Base-by-base conservation (phyloP, 2,888 invertebrate genomes). In the Euproctis similis region DNA sequence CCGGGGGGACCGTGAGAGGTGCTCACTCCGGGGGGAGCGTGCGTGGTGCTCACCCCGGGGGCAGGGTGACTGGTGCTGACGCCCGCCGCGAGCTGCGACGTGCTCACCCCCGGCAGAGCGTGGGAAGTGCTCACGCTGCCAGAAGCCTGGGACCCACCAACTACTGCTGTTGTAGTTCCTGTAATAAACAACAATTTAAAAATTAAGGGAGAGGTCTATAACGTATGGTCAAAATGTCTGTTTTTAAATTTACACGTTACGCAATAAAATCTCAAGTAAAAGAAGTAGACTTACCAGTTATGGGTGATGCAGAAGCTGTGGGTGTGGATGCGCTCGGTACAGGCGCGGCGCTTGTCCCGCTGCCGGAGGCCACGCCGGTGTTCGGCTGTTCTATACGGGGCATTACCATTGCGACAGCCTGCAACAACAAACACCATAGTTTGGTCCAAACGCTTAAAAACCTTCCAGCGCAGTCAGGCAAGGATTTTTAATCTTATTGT, bases 361-460 rank as follows among this genome's bases (percentile, higher is more conserved):
- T 47, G 8, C 40, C 52, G 8, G 67, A 53, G 19, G 59, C 50
- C 1, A 58, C 56, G 8, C n/a, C n/a, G n/a, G 63, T 72, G 39
- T 72, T 70, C 1, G 89, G 89, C 50, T 89, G 90, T 47, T 91
- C 91, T 30, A 89, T 87, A 32, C 91, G 87, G 0, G 91, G 92
- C 49, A 90, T 82, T 10, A 91, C 91, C 38, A 91, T 71, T 0
- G 91, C 92, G 4, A 91, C 91, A 1, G 89, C 90, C 81, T 91
- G 87, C 4, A 23, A 28, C 6, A 25, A 8, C 6, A 14, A 4
- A 14, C 6, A 14, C 14, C n/a, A n/a, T n/a, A n/a, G n/a, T n/a
- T n/a, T n/a, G n/a, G n/a, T n/a, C n/a, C n/a, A n/a, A n/a, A n/a
- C n/a, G n/a, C n/a, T n/a, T n/a, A n/a, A n/a, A n/a, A n/a, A n/a